Evolutionary conservation across 1,140 invertebrate species (phyloP), one percentile per base, ranked within the genome.

Genomic region (Drosophila tani): DNA sequence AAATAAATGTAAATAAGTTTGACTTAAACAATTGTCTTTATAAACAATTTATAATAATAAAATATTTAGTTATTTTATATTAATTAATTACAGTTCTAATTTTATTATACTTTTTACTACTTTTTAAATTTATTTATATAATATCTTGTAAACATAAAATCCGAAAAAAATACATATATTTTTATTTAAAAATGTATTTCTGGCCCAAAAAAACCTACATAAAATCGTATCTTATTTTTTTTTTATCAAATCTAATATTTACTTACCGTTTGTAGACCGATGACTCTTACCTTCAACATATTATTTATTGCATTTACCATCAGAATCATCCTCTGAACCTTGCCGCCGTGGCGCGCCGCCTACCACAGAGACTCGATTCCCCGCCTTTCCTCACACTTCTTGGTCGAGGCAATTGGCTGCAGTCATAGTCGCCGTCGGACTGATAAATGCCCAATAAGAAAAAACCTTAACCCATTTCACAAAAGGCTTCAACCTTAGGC

Each of bases 381-480:
- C 9, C 51, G 17, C 15, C 51, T 5, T n/a, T 55, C 51, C 53
- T 40, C 35, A 40, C 53, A 55, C 51, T 19, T 38, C 32, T 14
- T 35, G 17, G 51, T 14, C n/a, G 6, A 35, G 29, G 50, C 50
- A 53, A 53, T 53, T 35, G 50, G 32, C 14, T 38, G 51, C 51
- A 55, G 32, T 55, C 51, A 32, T 32, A 51, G 19, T 55, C 32
- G 51, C 32, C 32, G 32, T 55, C 19, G 32, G 51, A 55, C 51
- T 55, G 51, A 55, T 55, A 55, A 55, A 55, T 55, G 53, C 53
- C 53, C 53, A 55, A 40, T 55, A 35, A 40, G 53, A 21, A n/a
- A 14, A 55, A 55, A 40, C 32, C 32, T 40, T 55, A 55, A 55
- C 53, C 53, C 53, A 8, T 55, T 38, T 38, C 3, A 21, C 7